A percentile compares a stretch with the other conserved stretches of the same genome.
Conservation (phyloP, 92 coral and sea anemone species). For the Palythoa caribaeorum region DNA sequence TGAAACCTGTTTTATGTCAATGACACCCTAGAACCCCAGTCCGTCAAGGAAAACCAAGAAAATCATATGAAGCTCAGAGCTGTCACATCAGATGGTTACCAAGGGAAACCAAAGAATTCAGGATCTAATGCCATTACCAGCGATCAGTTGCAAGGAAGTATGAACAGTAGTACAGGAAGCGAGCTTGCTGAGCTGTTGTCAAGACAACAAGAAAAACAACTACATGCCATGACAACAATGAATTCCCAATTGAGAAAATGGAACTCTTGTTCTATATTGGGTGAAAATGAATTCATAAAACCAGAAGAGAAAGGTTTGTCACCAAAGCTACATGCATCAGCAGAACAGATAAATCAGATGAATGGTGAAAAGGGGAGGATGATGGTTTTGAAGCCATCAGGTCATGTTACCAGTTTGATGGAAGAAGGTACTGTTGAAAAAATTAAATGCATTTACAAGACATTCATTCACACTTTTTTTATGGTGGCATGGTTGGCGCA, state of each 20-base stretch:
- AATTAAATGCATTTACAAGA: no score
- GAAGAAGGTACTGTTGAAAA: conserved; percentile 5
- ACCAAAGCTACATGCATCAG: conserved; percentile 20
- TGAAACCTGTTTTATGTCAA: no score
- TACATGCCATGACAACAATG: conserved; percentile 56
- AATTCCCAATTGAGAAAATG: conserved; percentile 67
- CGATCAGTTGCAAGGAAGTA: not conserved
- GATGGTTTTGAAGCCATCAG: not conserved
- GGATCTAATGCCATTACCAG: not conserved
- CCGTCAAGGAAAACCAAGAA: conserved; percentile 26
- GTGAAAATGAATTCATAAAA: conserved; percentile 48
- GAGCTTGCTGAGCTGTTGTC: conserved; percentile 74
- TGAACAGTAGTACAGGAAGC: conserved; percentile 56
- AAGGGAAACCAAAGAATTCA: not conserved
- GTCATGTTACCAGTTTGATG: not conserved
- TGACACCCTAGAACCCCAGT: not conserved
- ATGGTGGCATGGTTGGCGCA: no score
- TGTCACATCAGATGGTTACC: not conserved
- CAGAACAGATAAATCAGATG: conserved; percentile 22
- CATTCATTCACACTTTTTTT: no score
- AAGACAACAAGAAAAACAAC: conserved; percentile 69
- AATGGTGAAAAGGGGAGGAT: conserved; percentile 9
- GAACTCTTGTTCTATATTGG: conserved; percentile 76
- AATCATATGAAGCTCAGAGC: not conserved
- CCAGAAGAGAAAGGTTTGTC: conserved; percentile 30